A percentile compares a stretch with the other conserved stretches of the same genome.
phyloP scores from a whole-genome alignment of 1,140 invertebrate genomes.

The Ericerus pela region DNA sequence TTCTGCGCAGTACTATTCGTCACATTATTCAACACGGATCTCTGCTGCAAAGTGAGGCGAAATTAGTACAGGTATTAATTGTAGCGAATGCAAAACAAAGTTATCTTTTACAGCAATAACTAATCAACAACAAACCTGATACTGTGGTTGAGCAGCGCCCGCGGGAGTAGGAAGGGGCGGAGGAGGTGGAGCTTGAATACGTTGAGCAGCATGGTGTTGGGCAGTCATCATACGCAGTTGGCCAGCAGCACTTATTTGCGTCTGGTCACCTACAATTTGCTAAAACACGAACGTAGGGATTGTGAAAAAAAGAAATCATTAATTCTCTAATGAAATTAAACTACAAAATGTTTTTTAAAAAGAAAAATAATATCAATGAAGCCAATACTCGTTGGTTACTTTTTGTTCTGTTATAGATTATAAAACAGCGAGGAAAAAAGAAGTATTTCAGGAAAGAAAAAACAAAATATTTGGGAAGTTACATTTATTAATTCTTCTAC shows the following conservation, averaged over 20 bases:
- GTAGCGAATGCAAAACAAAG: not conserved
- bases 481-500: too few species aligned
- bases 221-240: constrained; percentile 51
- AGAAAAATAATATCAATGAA: too few species aligned
- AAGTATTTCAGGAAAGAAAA: too few species aligned
- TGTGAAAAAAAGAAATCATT: too few species aligned
- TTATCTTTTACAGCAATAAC: not conserved
- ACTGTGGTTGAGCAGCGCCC: not conserved
- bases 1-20: constrained; percentile 16
- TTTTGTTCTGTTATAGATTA: too few species aligned
- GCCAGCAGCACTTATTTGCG: constrained; percentile 32
- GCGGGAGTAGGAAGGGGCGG: constrained; percentile 17
- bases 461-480: too few species aligned
- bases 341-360: too few species aligned
- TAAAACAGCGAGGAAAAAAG: not conserved
- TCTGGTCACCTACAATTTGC: constrained; percentile 13
- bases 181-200: constrained; percentile 32
- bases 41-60: constrained; percentile 6
- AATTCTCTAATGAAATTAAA: too few species aligned
- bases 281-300: too few species aligned
- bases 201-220: constrained; percentile 48
- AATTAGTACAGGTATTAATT: not conserved
- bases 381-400: too few species aligned
- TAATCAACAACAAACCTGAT: not conserved
- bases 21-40: constrained; percentile 18